Evolutionary conservation across 1,140 invertebrate species (phyloP).

Genomic region (Cheumatopsyche charites): DNA sequence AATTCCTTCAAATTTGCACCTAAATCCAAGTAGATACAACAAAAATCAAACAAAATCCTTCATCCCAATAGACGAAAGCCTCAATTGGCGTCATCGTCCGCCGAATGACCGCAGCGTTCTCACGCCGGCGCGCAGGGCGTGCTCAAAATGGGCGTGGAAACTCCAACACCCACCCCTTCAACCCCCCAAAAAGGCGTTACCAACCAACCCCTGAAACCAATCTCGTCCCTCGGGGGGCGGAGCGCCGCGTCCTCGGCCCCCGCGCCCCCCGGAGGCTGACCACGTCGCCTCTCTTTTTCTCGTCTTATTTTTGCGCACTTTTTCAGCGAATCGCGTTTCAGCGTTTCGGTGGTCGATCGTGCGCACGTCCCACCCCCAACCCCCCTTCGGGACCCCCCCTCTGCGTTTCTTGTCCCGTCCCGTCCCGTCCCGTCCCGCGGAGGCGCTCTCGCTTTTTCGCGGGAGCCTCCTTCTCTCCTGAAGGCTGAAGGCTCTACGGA

Average conservation of each 20-base stretch:
- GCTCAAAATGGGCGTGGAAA: conserved; percentile 38
- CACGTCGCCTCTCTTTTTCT: conserved; percentile 33
- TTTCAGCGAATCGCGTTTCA: conserved; percentile 45
- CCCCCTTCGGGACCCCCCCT: neutral
- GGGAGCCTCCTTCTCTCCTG: no score
- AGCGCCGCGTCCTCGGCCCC: neutral
- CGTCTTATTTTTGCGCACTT: conserved; percentile 40
- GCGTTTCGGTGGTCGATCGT: conserved; percentile 8
- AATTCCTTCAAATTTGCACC: no score
- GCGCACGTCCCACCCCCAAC: neutral
- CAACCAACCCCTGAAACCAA: conserved; percentile 32
- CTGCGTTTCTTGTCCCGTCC: no score
- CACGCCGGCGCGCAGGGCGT: conserved; percentile 24
- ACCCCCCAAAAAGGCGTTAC: no score
- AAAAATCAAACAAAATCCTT: no score
- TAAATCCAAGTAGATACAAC: no score
- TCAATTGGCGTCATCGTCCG: conserved; percentile 29
- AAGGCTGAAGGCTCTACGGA: no score
- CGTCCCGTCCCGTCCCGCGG: no score
- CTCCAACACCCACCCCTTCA: no score
- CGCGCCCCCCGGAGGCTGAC: conserved; percentile 27
- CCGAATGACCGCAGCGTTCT: conserved; percentile 18
- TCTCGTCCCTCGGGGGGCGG: conserved; percentile 29
- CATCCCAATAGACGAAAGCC: no score
- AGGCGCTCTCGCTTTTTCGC: no score